Evolutionary conservation across 2,888 invertebrate species (phyloP), one percentile per base, ranked within the genome.

Genomic region (Altica lythri): DNA sequence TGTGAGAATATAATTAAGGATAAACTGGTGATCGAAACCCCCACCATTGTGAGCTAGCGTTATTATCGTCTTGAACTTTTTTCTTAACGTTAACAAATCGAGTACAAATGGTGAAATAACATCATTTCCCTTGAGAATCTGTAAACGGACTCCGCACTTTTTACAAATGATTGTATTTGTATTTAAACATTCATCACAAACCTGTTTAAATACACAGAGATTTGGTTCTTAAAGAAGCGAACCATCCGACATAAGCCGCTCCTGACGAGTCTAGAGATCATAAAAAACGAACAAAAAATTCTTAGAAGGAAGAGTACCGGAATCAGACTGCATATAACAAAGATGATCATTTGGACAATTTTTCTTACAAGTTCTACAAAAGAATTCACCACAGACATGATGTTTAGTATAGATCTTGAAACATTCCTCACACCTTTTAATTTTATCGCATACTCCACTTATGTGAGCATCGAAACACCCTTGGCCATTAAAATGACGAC

Each of bases 251-350:
- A 17, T 4, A 10, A 29, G 16, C 17, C 37, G 50, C 29, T 61
- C 55, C 22, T 63, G 61, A 4, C 42, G 48, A 0, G 58, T 60
- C 40, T 65, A 63, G 4, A 65, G 48, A 34, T 64, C 60, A 25
- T 59, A 62, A 46, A 62, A 62, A 19, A 63, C 46, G 29, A 57
- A 61, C 13, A 58, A 32, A 29, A 47, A 13, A 13, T 53, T 27
- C 32, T 53, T 18, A 9, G 27, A 13, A 17, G 29, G 29, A 6
- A 53, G 55, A 19, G 10, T 49, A 6, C 14, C 2, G 8, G 16
- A 37, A 12, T 54, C 49, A 1, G 42, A 37, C n/a, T 42, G 37
- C 40, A 62, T 56, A 18, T 40, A 56, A 43, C 61, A 62, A 1
- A 44, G 6, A 48, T 59, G 61, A n/a, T 30, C 42, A 1, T 17